phyloP scores from a whole-genome alignment of 2,888 invertebrate genomes.

The Liopterus haemorrhoidalis region DNA sequence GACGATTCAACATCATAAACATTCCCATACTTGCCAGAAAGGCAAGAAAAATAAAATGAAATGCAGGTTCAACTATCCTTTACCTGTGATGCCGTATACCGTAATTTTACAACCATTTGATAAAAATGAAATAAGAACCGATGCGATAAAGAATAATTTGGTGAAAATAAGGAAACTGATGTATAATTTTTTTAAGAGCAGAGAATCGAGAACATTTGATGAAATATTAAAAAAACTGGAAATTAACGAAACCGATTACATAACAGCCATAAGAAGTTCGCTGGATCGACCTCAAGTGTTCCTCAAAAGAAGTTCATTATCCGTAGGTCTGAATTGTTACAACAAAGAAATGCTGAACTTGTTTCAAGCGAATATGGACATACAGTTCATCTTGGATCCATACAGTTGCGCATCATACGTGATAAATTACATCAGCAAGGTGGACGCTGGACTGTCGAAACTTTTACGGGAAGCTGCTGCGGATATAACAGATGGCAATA shows the following conservation, averaged over 20 bases:
- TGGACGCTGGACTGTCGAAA: constrained; percentile 32
- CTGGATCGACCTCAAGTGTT: constrained; percentile 25
- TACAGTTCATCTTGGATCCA: constrained; percentile 29
- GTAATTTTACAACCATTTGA: too few relatives aligned
- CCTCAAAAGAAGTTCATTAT: constrained; percentile 26
- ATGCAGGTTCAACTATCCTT: neutral
- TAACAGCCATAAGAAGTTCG: constrained; percentile 25
- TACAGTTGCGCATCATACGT: constrained; percentile 32
- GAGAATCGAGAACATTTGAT: too few relatives aligned
- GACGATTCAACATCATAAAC: constrained; percentile 26
- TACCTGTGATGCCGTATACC: constrained; percentile 21
- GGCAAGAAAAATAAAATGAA: constrained; percentile 21
- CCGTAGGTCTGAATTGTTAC: constrained; percentile 30
- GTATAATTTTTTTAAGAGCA: too few relatives aligned
- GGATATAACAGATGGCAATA: constrained; percentile 18
- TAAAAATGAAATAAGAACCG: too few relatives aligned
- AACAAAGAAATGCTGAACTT: constrained; percentile 30
- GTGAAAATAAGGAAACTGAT: too few relatives aligned
- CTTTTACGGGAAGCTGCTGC: constrained; percentile 29
- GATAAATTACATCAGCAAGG: constrained; percentile 33
- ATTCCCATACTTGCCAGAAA: constrained; percentile 29
- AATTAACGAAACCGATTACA: too few relatives aligned
- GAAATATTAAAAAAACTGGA: too few relatives aligned
- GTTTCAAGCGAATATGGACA: constrained; percentile 32
- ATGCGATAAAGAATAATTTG: too few relatives aligned